phyloP scores from a whole-genome alignment of 1,140 invertebrate species.

The Latrodectus geometricus region DNA sequence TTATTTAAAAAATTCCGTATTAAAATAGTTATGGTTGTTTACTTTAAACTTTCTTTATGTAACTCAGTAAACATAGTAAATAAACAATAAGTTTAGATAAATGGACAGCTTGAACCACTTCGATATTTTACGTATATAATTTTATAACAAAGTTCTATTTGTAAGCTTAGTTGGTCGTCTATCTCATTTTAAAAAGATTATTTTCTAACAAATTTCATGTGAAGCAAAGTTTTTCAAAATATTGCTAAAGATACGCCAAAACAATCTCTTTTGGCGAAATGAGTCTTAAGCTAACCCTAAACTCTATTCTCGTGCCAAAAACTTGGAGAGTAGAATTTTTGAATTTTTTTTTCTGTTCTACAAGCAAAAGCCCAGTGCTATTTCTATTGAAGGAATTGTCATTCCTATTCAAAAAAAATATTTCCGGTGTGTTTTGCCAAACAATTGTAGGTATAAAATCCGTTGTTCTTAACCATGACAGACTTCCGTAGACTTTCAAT shows the following conservation, averaged over 20 bases:
- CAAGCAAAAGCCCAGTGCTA: slow-evolving; percentile 20
- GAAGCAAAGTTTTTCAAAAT: too few relatives aligned
- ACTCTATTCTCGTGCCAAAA: neutral
- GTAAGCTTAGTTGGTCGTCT: too few relatives aligned
- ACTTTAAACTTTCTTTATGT: too few relatives aligned
- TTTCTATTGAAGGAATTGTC: slow-evolving; percentile 34
- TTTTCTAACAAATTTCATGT: too few relatives aligned
- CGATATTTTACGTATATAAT: too few relatives aligned
- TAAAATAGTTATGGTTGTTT: too few relatives aligned
- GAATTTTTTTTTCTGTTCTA: neutral
- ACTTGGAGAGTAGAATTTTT: neutral
- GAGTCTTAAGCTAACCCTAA: slow-evolving; percentile 7
- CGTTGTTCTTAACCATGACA: slow-evolving; percentile 31
- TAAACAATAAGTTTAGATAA: too few relatives aligned
- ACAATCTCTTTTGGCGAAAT: neutral
- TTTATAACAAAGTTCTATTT: too few relatives aligned
- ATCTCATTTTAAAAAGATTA: too few relatives aligned
- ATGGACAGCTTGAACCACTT: too few relatives aligned
- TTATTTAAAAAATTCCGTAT: too few relatives aligned
- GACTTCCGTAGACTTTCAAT: slow-evolving; percentile 59
- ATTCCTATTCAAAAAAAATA: slow-evolving; percentile 47
- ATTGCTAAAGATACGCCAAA: neutral
- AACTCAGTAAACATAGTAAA: too few relatives aligned
- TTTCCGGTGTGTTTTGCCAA: slow-evolving; percentile 54
- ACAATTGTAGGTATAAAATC: slow-evolving; percentile 59